Evolutionary conservation across 2,888 invertebrate genomes (phyloP), one percentile per base, ranked within the genome.

Genomic region (Dicyrtoma fusca): DNA sequence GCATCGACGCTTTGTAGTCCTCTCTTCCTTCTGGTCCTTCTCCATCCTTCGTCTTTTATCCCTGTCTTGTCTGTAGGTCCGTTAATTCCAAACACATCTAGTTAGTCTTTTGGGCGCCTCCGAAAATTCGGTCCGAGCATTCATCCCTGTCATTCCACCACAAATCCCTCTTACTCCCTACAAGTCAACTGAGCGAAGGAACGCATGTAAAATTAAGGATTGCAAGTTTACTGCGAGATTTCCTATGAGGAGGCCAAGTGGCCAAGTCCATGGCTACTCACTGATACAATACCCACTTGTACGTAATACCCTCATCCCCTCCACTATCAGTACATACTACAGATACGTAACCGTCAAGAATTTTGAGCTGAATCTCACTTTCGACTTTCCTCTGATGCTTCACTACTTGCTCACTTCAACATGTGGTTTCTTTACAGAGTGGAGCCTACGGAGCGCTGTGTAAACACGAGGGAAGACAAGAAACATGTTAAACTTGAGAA

Each of bases 381-480:
- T 34, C 61, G n/a, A 61, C 61, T 61, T 42, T 61, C 61, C 42
- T 42, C 42, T 17, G n/a, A n/a, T n/a, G n/a, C n/a, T n/a, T n/a
- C n/a, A n/a, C n/a, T n/a, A n/a, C n/a, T n/a, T n/a, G n/a, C n/a
- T n/a, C n/a, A n/a, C 59, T 42, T 61, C 61, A 61, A 61, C 61
- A 61, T 61, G 61, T 61, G 61, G 61, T 61, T 61, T 61, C 44
- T 61, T 42, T 42, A 34, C 44, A 11, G 57, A 1, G 14, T 51
- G n/a, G 8, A 17, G 51, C 51, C 51, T 17, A 25, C 57, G 11
- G 59, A 42, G 42, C 44, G 34, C 61, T 57, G n/a, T 59, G 59
- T 59, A 61, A 61, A 61, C 61, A 61, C 61, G 42, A 42, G 61
- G 44, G 44, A 61, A 61, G 61, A 61, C 44, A 44, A 44, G 42